Conservation (phyloP, 2,797 vertebrate genomes). For the Rachycentron canadum region DNA sequence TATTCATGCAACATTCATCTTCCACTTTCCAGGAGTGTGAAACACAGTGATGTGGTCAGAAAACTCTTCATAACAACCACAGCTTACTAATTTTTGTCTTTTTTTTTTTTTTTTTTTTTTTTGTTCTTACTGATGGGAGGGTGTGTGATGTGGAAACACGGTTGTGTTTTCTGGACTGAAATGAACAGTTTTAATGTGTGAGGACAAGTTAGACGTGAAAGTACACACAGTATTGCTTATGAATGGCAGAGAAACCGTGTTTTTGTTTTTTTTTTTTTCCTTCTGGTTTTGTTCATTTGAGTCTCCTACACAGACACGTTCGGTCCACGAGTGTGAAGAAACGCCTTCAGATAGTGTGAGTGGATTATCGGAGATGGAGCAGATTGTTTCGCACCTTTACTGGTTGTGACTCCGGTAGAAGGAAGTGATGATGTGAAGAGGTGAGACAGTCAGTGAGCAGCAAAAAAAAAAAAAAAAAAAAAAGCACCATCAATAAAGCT, state of each 20-base stretch:
- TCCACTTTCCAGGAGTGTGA: constrained; percentile 39
- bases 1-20: constrained; percentile 45
- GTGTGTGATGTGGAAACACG: too few species aligned
- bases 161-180: too few species aligned
- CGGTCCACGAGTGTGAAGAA: neutral
- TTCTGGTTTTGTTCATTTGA: constrained; percentile 9
- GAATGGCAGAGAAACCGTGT: constrained; percentile 27
- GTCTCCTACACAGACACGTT: neutral
- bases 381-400: neutral
- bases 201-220: constrained; percentile 11
- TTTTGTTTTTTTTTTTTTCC: constrained; percentile 1
- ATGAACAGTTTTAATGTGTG: neutral
- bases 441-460: constrained; percentile 13
- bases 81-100: neutral
- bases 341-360: neutral
- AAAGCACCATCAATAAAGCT: neutral
- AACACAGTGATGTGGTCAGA: constrained; percentile 77
- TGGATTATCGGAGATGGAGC: neutral
- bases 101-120: neutral
- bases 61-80: constrained; percentile 30
- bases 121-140: too few species aligned
- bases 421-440: neutral
- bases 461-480: neutral
- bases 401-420: neutral
- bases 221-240: constrained; percentile 51